These are phyloP conservation scores for Colinus virginianus DNA, from an alignment of 2,113 vertebrate species.

Conservation along the genomic window DNA sequence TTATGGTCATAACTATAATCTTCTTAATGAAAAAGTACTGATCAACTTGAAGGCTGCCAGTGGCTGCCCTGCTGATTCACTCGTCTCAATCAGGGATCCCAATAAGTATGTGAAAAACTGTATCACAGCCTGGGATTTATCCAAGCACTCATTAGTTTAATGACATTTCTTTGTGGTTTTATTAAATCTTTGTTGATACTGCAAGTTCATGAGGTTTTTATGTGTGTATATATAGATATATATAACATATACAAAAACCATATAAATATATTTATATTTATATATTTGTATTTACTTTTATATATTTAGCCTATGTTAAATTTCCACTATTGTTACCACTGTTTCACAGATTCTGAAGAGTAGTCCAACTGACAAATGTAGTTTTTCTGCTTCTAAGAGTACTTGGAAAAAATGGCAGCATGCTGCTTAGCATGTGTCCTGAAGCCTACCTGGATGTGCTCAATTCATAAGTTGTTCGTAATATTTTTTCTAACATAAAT, in stretches of 20 bases:
- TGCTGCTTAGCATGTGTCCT: background rate
- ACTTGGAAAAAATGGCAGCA: background rate
- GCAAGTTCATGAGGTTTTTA: background rate
- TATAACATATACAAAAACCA: too few species aligned
- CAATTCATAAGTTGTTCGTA: background rate
- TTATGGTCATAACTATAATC: background rate
- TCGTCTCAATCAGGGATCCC: background rate
- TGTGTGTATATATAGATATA: background rate
- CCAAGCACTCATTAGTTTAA: constrained; percentile 5
- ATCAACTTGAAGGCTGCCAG: background rate
- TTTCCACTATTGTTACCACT: background rate
- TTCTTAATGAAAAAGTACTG: background rate
- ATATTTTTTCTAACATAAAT: background rate
- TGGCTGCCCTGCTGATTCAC: background rate
- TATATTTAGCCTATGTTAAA: background rate
- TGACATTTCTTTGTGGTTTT: background rate
- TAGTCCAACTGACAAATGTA: background rate
- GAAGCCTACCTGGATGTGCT: background rate
- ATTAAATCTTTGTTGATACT: constrained; percentile 25
- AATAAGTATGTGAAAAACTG: background rate
- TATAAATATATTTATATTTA: too few species aligned
- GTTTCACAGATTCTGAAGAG: background rate
- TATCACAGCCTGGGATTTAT: background rate
- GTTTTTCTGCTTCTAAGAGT: background rate
- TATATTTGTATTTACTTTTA: background rate